These are phyloP conservation scores for Brachymystax lenok DNA, from an alignment of 2,797 vertebrate genomes.

Conservation along the genomic window DNA sequence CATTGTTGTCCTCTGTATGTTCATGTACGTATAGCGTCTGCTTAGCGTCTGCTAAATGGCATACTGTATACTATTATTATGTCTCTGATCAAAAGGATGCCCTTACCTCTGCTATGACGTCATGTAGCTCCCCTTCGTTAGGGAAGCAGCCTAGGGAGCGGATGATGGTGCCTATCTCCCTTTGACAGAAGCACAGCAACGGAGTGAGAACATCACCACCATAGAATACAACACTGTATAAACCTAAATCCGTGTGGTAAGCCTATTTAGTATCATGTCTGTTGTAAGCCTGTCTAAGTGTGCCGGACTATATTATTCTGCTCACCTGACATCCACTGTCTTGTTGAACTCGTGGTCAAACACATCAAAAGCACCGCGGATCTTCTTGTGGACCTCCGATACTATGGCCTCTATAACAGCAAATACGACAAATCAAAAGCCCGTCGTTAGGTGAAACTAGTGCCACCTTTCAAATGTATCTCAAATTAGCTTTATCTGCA, in stretches of 20 bases:
- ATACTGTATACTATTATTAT: background rate
- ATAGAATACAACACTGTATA: background rate
- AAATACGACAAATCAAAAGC: background rate
- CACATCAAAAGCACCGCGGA: constrained; percentile 85
- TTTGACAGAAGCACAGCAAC: constrained; percentile 49
- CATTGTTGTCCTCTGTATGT: background rate
- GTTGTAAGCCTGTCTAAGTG: too few relatives aligned
- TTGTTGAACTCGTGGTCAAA: constrained; percentile 87
- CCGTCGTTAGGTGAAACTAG: too few relatives aligned
- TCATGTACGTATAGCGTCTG: too few relatives aligned
- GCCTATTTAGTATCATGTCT: too few relatives aligned
- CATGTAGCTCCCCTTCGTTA: constrained; percentile 83
- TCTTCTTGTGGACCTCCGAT: constrained; percentile 79
- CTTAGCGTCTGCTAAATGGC: background rate
- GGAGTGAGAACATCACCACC: constrained; percentile 8
- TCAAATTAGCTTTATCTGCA: background rate
- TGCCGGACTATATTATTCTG: background rate
- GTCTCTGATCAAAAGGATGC: background rate
- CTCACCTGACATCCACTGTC: constrained; percentile 91
- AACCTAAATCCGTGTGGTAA: background rate
- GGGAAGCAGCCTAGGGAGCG: constrained; percentile 89
- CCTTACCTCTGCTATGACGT: constrained; percentile 83
- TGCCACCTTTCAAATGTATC: background rate
- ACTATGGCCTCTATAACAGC: constrained; percentile 60
- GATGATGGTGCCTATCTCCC: constrained; percentile 89